phyloP scores from a whole-genome alignment of 1,140 invertebrate genomes.

The Papilio polytes region DNA sequence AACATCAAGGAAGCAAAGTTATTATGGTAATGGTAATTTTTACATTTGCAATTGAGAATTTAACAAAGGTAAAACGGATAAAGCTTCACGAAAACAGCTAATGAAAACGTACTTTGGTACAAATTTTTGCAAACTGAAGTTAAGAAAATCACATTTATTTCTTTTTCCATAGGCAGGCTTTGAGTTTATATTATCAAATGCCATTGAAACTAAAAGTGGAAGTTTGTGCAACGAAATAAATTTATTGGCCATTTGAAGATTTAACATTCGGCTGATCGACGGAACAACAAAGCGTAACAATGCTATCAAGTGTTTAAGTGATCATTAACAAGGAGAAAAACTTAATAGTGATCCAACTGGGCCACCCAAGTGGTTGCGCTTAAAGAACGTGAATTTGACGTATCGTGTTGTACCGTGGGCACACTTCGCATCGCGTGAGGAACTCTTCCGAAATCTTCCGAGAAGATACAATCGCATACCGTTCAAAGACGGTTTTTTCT shows the following conservation, averaged over 20 bases:
- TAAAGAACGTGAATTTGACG: conserved; percentile 68
- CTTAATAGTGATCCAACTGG: conserved; percentile 65
- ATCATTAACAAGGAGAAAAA: conserved; percentile 73
- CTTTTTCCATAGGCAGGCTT: background rate
- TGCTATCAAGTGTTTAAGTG: conserved; percentile 55
- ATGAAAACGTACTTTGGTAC: background rate
- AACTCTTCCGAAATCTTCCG: conserved; percentile 61
- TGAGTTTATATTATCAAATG: background rate
- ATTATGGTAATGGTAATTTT: no score
- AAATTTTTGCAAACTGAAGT: background rate
- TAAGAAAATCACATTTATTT: no score
- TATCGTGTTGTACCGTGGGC: conserved; percentile 71
- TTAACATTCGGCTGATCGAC: conserved; percentile 13
- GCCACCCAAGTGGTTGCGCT: conserved; percentile 74
- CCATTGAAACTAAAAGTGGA: conserved; percentile 11
- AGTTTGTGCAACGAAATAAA: conserved; percentile 15
- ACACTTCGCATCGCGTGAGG: conserved; percentile 61
- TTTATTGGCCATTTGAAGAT: conserved; percentile 19
- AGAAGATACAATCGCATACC: conserved; percentile 68
- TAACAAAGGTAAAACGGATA: no score
- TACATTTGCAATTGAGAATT: no score
- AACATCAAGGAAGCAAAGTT: no score
- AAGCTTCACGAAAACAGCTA: no score
- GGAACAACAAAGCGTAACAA: conserved; percentile 46
- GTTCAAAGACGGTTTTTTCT: conserved; percentile 70